phyloP scores from a whole-genome alignment of 92 coral and sea anemone genomes.

The Muricea muricata region DNA sequence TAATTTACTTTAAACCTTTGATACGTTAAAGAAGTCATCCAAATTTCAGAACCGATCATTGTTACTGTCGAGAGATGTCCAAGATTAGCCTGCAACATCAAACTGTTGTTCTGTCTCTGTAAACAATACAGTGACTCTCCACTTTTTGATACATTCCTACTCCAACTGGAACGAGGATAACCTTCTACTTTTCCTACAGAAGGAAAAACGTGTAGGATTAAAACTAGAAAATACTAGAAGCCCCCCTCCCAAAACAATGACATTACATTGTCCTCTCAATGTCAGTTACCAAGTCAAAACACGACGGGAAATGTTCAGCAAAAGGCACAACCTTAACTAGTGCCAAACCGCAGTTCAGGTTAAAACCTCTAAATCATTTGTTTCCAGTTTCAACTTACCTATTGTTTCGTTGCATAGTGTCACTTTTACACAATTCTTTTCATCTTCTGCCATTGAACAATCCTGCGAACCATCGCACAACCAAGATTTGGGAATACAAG shows the following conservation, averaged over 20 bases:
- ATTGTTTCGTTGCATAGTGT: not conserved
- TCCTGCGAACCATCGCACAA: slow-evolving; percentile 22
- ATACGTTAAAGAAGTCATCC: not conserved
- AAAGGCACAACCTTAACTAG: too few species aligned
- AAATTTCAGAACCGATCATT: slow-evolving; percentile 13
- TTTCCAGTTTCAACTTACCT: slow-evolving; percentile 7
- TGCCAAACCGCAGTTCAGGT: too few species aligned
- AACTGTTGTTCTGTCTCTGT: not conserved
- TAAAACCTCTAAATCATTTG: too few species aligned
- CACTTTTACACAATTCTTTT: not conserved
- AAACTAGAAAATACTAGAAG: too few species aligned
- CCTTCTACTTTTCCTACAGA: not conserved
- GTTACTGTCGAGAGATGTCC: slow-evolving; percentile 3
- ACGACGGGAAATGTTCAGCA: too few species aligned
- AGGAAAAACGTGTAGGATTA: too few species aligned
- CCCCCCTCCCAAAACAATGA: too few species aligned
- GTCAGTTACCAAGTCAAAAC: too few species aligned
- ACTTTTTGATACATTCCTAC: not conserved
- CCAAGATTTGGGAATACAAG: slow-evolving; percentile 8
- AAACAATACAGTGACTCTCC: slow-evolving; percentile 5
- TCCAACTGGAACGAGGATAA: slow-evolving; percentile 2
- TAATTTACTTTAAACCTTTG: slow-evolving; percentile 3
- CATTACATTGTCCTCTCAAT: too few species aligned
- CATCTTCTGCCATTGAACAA: slow-evolving; percentile 14
- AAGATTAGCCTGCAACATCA: slow-evolving; percentile 1